These are phyloP conservation scores for Aviceda cuculoides DNA, from an alignment of 2,797 vertebrate genomes.

Conservation along the genomic window DNA sequence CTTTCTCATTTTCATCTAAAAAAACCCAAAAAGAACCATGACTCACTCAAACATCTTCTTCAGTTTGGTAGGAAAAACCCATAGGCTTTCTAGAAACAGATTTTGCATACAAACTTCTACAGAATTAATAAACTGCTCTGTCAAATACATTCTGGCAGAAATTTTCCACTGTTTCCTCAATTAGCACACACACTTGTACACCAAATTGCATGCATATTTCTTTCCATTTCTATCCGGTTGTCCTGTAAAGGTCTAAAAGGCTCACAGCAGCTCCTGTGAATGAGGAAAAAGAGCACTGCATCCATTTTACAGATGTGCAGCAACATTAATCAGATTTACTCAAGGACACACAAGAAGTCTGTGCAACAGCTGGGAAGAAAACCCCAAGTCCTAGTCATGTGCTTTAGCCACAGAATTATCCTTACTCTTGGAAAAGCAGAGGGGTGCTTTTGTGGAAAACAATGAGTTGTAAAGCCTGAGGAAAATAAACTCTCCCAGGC, in stretches of 20 bases:
- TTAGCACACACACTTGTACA: not conserved
- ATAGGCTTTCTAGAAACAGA: not conserved
- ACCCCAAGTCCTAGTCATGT: conserved; percentile 1
- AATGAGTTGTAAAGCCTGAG: conserved; percentile 50
- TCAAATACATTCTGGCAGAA: not conserved
- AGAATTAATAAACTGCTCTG: not conserved
- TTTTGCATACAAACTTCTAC: not conserved
- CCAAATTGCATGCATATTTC: not conserved
- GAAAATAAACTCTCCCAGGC: conserved; percentile 43
- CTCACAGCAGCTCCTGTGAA: not conserved
- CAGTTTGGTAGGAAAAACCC: not conserved
- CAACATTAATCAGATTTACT: conserved; percentile 8
- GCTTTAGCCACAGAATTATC: conserved; percentile 48
- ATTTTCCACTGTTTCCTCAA: not conserved
- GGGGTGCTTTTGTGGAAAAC: conserved; percentile 47
- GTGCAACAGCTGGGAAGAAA: conserved; percentile 54
- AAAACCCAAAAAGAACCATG: not conserved
- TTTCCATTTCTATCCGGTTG: not conserved
- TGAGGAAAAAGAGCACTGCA: not conserved
- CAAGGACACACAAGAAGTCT: conserved; percentile 40
- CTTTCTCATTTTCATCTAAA: not conserved
- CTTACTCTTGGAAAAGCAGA: conserved; percentile 42
- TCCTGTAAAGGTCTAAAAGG: not conserved
- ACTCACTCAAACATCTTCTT: not conserved
- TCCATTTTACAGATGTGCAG: conserved; percentile 32